Evolutionary conservation across 1,140 invertebrate genomes (phyloP), one percentile per base, ranked within the genome.

Genomic region (Portunus trituberculatus): DNA sequence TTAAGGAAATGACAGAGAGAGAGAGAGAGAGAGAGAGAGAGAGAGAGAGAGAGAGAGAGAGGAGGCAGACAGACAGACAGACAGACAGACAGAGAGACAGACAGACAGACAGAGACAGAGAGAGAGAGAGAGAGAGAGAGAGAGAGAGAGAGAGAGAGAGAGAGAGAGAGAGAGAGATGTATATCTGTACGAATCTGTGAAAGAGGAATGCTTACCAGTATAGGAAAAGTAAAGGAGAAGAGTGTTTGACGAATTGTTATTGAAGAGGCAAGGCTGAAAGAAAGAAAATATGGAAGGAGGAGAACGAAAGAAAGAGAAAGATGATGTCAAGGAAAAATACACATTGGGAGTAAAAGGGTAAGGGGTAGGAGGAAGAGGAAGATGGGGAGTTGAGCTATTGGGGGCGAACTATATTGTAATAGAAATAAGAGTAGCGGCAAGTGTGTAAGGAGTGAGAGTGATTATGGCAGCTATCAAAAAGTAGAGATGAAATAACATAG

Each of bases 1-100:
- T 31, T 28, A 76, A 31, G 31, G 4, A 32, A 45, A 91, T 31
- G 91, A 92, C 10, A 45, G 76, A 84, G 76, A 92, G 76, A 84
- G 31, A 84, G 67, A 92, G 67, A 92, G 76, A 84, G 48, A 84
- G 76, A 84, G 76, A 59, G 76, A 93, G 91, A 84, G 91, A 93
- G 76, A 93, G 76, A 93, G 91, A 93, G 91, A 84, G 67, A 83
- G 67, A 92, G 46, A n/a, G 46, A 46, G 25, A 52, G 25, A 52
- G 46, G n/a, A 25, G 48, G 89, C 12, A 29, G 52, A 48, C 10
- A 45, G 89, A 91, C 10, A 91, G 89, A 52, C 10, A 91, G 89
- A 91, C 32, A 48, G 32, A 52, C 32, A 91, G 89, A 91, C 32
- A 52, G 45, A 91, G 89, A 52, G 45, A 67, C 7, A 92, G 48